Base-by-base conservation (phyloP, 1,140 invertebrate species). In the Orchesella cincta region DNA sequence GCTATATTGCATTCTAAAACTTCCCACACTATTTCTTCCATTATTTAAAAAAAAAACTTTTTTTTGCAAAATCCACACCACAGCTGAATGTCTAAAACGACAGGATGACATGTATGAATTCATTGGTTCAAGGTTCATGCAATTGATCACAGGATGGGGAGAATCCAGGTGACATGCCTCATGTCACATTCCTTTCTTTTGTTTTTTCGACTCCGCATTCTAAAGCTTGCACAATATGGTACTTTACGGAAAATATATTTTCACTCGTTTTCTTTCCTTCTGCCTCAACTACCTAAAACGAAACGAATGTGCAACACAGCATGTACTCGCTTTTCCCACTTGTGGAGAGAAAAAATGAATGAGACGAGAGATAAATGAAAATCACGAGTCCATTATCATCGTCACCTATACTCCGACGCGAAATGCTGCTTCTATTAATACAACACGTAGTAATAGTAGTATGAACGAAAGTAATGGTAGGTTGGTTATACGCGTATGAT, bases 331-430 rank as follows among this genome's bases (percentile, higher is more conserved):
- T 26, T 57, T 26, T 57, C 54, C 54, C 54, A 57, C 54, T 57
- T 57, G 54, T 57, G 54, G 54, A 16, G 39, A 46, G 39, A 46
- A 57, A 67, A 67, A 67, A 67, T 33, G 62, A 67, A 67, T 67
- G 62, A 67, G 62, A 12, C 23, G 62, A 12, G 62, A 67, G 62
- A 67, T 67, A 67, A 67, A 67, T 67, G 31, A 67, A 67, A 67
- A 67, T 67, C 62, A 67, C 31, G 62, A 67, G 62, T 67, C 62
- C 62, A 67, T 67, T 67, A 67, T 29, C 31, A 14, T 67, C 62
- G 62, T 67, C 62, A 67, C 62, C 62, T 31, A 67, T 12, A 67
- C n/a, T n/a, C n/a, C n/a, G n/a, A n/a, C n/a, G n/a, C n/a, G n/a
- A n/a, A n/a, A n/a, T n/a, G n/a, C n/a, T n/a, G n/a, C n/a, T n/a